Evolutionary conservation across 2,797 vertebrate species (phyloP).

Genomic region (Coendou prehensilis): DNA sequence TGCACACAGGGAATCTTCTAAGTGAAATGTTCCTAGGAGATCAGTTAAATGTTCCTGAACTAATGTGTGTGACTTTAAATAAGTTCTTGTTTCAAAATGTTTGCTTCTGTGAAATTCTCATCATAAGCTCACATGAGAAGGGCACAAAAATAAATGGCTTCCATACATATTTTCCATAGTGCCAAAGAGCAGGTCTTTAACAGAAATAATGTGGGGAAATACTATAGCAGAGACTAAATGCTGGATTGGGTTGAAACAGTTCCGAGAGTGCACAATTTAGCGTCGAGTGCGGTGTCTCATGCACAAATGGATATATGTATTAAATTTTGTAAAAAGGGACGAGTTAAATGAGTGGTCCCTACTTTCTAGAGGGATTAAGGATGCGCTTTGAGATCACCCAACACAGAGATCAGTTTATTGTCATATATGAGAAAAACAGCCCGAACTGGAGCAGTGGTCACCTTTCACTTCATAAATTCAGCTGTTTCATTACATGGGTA

Average conservation of each 20-base stretch:
- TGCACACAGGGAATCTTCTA: background rate
- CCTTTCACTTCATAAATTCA: background rate
- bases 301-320: background rate
- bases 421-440: background rate
- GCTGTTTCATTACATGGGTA: background rate
- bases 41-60: background rate
- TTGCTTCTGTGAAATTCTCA: background rate
- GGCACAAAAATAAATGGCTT: background rate
- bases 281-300: background rate
- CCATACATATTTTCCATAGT: background rate
- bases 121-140: background rate
- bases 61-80: background rate
- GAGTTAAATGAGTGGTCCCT: background rate
- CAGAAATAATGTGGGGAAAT: background rate
- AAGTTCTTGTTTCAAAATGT: background rate
- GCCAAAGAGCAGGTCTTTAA: background rate
- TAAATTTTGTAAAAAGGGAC: background rate
- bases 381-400: background rate
- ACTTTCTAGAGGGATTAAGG: background rate
- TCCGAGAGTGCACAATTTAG: background rate
- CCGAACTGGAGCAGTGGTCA: background rate
- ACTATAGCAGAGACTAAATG: background rate
- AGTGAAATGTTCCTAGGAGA: background rate
- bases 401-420: background rate
- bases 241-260: background rate